Base-by-base conservation (phyloP, 2,888 invertebrate species). In the Cistogaster globosa region DNA sequence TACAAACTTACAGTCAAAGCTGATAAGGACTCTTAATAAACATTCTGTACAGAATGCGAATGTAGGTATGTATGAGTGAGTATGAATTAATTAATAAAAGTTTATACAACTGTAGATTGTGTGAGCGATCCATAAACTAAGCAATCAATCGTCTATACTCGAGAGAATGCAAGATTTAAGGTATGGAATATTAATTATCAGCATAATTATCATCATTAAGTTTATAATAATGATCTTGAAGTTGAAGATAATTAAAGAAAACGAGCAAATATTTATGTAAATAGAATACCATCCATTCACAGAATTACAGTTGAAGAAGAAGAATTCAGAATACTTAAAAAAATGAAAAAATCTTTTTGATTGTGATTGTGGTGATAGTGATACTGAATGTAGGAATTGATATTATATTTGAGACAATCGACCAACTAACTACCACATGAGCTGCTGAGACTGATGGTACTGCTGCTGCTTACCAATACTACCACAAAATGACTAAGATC, bases 11-110 rank as follows among this genome's bases (percentile, higher is more conserved):
- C 48, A 48, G 48, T 51, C 55, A 57, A 20, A 53, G 36, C 62
- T 75, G 81, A 81, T 81, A 81, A 81, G 81, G 81, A 81, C 68
- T 68, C 72, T 63, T 62, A 20, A 26, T 67, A 67, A 36, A 57
- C 9, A 26, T 42, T 69, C 12, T 42, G 20, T 36, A 42, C 12
- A 26, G 36, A 68, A 51, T 55, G 51, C 20, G 22, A 58, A 45
- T 57, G 1, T 45, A 8, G 1, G 12, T 32, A 32, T 20, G 62
- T 16, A 42, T 9, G 11, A 3, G 16, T n/a, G 48, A 22, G 42
- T 22, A 32, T 36, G 20, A 45, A n/a, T 65, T 1, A 26, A 26
- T 45, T 57, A 18, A 67, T 18, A 20, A 16, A 53, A 32, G 69
- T 11, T 5, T 62, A 71, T 36, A 57, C 68, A 75, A 75, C 53